Evolutionary conservation across 2,113 vertebrate species (phyloP), one percentile per base, ranked within the genome.

Genomic region (Syngnathoides biaculeatus): DNA sequence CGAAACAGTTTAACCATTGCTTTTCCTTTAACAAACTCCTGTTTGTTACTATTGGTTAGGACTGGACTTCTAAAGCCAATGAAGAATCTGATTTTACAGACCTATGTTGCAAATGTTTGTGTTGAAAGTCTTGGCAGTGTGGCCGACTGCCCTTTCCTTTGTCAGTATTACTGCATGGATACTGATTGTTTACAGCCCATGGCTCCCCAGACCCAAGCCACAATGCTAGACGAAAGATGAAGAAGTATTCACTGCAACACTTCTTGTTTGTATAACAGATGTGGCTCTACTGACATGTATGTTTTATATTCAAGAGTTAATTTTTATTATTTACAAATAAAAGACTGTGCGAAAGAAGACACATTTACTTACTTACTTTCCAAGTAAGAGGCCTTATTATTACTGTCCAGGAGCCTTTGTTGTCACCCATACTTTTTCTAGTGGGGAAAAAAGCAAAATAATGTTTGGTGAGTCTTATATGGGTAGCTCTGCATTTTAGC

Each of bases 1-100:
- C 86, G 75, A 88, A 92, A 91, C 78, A 89, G 89, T 93, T 84
- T 88, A 89, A 93, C 91, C 69, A 69, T 81, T 71, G 65, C 30
- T 75, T 74, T 79, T 57, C 71, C 57, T 64, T 78, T 67, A 56
- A 73, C 47, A 5, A 71, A 57, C 20, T 48, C 68, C 69, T 91
- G 91, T 92, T 93, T 92, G 91, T 88, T 88, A 89, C 92, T 90
- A 91, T 93, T 94, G 93, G 94, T 95, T 95, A 94, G 95, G 94
- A 96, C 94, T 93, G 93, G 94, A 94, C 91, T 94, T 93, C 89
- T 84, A 72, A 91, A 91, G 92, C 91, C 93, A 93, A 94, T 89
- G 89, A 75, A 76, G 77, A 75, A 77, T 83, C 45, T 73, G 69
- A 75, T 74, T 84, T 84, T 73, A 71, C 81, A 72, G 77, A 79